A percentile compares a stretch with the other conserved stretches of the same genome.
Evolutionary conservation across 2,113 vertebrate species (phyloP).

Genomic region (Raphicerus campestris): DNA sequence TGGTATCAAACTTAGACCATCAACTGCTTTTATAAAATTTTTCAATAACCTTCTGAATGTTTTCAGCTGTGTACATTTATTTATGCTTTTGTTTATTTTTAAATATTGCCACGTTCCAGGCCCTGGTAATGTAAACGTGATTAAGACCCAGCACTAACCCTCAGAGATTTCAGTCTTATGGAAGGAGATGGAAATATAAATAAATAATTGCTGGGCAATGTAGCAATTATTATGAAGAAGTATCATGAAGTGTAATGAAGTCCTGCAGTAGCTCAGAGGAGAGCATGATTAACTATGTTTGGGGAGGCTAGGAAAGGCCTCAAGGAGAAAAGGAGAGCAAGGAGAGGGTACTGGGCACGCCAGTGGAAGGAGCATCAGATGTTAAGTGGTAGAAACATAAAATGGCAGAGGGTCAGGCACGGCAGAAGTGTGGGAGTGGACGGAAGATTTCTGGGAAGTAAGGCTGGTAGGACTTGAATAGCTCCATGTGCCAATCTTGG

Average conservation of each 20-base stretch:
- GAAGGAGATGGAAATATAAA: neutral
- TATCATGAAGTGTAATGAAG: neutral
- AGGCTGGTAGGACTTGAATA: neutral
- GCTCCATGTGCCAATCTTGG: neutral
- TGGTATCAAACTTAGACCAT: slow-evolving; percentile 55
- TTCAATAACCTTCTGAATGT: slow-evolving; percentile 55
- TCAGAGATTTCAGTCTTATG: neutral
- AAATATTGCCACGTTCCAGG: neutral
- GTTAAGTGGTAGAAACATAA: neutral
- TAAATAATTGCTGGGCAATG: neutral
- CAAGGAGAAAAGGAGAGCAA: neutral
- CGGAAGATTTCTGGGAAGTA: neutral
- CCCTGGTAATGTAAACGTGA: neutral
- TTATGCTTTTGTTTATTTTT: slow-evolving; percentile 51
- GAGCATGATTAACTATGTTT: neutral
- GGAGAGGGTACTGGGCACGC: no score
- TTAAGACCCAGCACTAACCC: neutral
- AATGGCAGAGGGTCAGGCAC: neutral
- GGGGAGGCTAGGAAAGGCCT: neutral
- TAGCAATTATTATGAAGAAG: slow-evolving; percentile 23
- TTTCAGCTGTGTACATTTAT: slow-evolving; percentile 51
- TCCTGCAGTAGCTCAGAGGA: neutral
- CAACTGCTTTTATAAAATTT: slow-evolving; percentile 49
- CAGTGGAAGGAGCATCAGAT: neutral
- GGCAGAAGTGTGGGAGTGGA: fast-evolving